Evolutionary conservation across 2,113 vertebrate genomes (phyloP), one percentile per base, ranked within the genome.

Genomic region (Aspiorhynchus laticeps): DNA sequence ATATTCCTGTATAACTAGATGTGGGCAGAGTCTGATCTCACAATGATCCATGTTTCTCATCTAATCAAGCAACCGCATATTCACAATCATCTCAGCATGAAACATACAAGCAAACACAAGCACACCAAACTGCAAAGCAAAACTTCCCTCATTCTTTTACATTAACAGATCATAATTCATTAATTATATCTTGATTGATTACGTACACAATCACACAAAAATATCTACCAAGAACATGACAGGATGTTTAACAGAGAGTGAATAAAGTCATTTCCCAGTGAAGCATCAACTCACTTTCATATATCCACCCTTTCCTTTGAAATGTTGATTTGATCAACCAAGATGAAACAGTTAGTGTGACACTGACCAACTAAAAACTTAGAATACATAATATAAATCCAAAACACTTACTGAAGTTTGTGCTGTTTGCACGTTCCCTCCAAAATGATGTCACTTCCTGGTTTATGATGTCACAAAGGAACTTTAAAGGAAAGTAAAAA

Each of bases 11-110:
- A 33, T 9, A 7, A 33, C 26, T 15, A 31, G 10, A 69, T 69
- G 65, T 69, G 11, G 12, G 28, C 71, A 69, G 56, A 87, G 56
- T 80, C 85, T 92, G 92, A 89, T 91, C 93, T 92, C 90, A 82
- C 87, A 51, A 63, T 93, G 93, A 94, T 92, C 92, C 90, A 87
- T 28, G 90, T 93, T 92, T 92, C 91, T 77, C 88, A 88, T 85
- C 65, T 85, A 89, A 87, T 92, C 89, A 82, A 89, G 93, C 88
- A 48, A 48, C 43, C 6, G 0, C 73, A 89, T 88, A 53, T n/a
- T 15, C 11, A 53, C 26, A 43, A 24, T 0, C 73, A 46, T 43
- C 38, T 46, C 73, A 38, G 5, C 19, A 73, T 14, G 80, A 85
- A 91, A 92, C 88, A 81, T 21, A n/a, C n/a, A n/a, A n/a, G n/a